Evolutionary conservation across 1,140 invertebrate genomes (phyloP), one percentile per base, ranked within the genome.

Genomic region (Elysia chlorotica): DNA sequence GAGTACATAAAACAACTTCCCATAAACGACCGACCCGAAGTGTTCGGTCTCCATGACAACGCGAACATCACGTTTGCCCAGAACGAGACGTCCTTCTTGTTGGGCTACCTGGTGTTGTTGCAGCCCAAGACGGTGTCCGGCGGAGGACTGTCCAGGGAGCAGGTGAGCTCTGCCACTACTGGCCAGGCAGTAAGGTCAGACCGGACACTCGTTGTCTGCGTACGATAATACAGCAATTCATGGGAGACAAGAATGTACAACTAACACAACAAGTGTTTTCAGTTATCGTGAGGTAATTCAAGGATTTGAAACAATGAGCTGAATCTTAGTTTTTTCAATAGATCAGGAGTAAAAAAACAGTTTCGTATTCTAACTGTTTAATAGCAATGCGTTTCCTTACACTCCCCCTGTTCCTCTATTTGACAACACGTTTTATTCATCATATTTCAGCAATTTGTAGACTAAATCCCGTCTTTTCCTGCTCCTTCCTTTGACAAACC

Each of bases 61-160:
- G 87, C 88, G 23, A 92, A 94, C 81, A 94, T 94, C 77, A 93
- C 91, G 37, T 93, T 91, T 86, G 93, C 93, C 2, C 92, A 93
- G 85, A 90, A 91, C 2, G 92, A 93, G 81, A 92, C 92, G 2
- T 90, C 89, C 71, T 78, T 85, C 0, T 89, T 90, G 77, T 79
- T 93, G 19, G 84, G 82, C 3, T 91, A 89, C 19, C 84, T 94
- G 1, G 83, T 92, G 14, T 84, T 79, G 36, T 78, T 88, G 10
- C 86, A 88, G 70, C 86, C 87, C 0, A 88, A 87, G 73, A 81
- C 81, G 25, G 77, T 82, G 0, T 73, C 76, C 31, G 85, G 82
- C 36, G 85, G 81, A 36, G 85, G 85, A 28, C 81, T 89, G 87
- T 82, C 82, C 5, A 65, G 85, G 56, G 88, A 88, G 71, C 85